A percentile compares a stretch with the other conserved stretches of the same genome.
These are phyloP conservation scores for Zaprionus taronus DNA, from an alignment of 1,140 invertebrate species.

Conservation along the genomic window DNA sequence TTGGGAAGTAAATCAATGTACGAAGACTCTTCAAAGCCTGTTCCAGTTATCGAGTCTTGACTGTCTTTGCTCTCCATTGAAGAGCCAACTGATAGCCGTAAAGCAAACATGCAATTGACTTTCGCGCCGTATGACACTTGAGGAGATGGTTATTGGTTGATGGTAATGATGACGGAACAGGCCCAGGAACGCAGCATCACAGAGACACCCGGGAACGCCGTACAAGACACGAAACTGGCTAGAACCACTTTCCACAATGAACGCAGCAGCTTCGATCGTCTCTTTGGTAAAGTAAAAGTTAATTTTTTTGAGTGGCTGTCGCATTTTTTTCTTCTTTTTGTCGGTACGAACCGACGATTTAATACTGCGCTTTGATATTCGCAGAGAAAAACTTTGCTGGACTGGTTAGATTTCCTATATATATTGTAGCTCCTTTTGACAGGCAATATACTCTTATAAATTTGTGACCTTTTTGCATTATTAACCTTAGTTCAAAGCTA, in stretches of 20 bases:
- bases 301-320: constrained; percentile 50
- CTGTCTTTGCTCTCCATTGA: neutral
- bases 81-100: constrained; percentile 32
- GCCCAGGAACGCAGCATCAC: constrained; percentile 32
- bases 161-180: constrained; percentile 29
- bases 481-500: neutral
- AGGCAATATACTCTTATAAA: too few relatives aligned
- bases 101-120: constrained; percentile 59
- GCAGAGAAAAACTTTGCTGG: neutral
- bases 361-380: constrained; percentile 18
- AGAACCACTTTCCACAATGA: constrained; percentile 66
- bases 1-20: too few relatives aligned
- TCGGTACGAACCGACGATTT: constrained; percentile 28
- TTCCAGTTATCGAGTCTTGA: neutral
- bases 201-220: constrained; percentile 11
- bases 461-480: too few relatives aligned
- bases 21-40: too few relatives aligned
- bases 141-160: constrained; percentile 29
- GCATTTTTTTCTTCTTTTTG: constrained; percentile 41
- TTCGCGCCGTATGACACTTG: constrained; percentile 63
- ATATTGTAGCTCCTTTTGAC: too few relatives aligned
- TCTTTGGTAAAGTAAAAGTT: constrained; percentile 62
- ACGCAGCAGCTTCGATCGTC: constrained; percentile 11
- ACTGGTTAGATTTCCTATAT: too few relatives aligned
- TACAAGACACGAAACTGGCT: constrained; percentile 52